A percentile compares a stretch with the other conserved stretches of the same genome.
These are phyloP conservation scores for Synanthedon tipuliformis DNA, from an alignment of 2,888 invertebrate species.

Conservation along the genomic window DNA sequence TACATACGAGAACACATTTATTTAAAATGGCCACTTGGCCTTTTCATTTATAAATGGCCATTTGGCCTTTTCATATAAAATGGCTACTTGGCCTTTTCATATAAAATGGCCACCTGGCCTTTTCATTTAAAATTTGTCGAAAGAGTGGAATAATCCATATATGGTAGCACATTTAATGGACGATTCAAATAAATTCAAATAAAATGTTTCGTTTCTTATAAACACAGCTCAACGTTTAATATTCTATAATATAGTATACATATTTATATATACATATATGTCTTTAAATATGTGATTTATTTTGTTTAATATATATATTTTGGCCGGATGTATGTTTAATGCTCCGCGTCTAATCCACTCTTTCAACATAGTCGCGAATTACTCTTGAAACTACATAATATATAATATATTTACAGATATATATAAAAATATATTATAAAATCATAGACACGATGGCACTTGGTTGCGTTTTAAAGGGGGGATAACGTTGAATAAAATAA, in stretches of 20 bases:
- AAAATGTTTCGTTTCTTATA: constrained; percentile 15
- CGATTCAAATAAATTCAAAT: constrained; percentile 35
- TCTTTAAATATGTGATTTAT: constrained; percentile 25
- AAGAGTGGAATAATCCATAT: constrained; percentile 38
- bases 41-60: constrained; percentile 11
- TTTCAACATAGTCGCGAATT: constrained; percentile 29
- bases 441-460: constrained; percentile 64
- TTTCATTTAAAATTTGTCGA: constrained; percentile 20
- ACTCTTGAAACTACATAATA: constrained; percentile 20
- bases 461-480: constrained; percentile 54
- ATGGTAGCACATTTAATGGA: constrained; percentile 21
- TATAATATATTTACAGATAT: constrained; percentile 47
- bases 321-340: constrained; percentile 51
- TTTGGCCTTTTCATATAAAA: constrained; percentile 4
- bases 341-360: constrained; percentile 38
- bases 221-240: constrained; percentile 14
- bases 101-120: too few species aligned
- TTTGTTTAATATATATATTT: constrained; percentile 9
- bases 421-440: constrained; percentile 58
- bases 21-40: constrained; percentile 16
- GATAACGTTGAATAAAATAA: constrained; percentile 26
- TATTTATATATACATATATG: constrained; percentile 13
- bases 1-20: constrained; percentile 31
- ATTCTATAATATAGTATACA: constrained; percentile 20
- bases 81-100: constrained; percentile 10